Conservation (phyloP, 2,113 vertebrate genomes). For the Oxyura jamaicensis region DNA sequence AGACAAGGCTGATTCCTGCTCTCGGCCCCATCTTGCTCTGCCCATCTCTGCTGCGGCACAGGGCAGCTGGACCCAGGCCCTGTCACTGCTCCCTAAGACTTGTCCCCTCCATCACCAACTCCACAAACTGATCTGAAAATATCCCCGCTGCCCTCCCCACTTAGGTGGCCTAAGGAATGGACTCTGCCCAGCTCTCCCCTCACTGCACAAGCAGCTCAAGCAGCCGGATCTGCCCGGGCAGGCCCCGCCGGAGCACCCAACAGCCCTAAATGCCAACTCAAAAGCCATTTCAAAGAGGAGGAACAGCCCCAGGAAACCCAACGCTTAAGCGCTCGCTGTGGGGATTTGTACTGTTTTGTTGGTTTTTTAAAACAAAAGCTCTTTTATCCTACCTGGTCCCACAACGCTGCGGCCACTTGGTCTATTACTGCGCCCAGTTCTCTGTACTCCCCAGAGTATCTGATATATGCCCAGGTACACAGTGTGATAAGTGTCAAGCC, state of each 20-base stretch:
- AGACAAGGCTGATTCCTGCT: neutral
- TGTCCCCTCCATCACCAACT: neutral
- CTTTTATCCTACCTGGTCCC: constrained; percentile 92
- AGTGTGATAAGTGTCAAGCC: constrained; percentile 96
- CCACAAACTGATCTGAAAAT: neutral
- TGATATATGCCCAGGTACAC: constrained; percentile 99
- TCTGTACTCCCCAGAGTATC: constrained; percentile 97
- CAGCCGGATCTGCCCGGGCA: neutral
- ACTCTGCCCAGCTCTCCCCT: no score
- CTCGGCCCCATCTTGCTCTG: no score
- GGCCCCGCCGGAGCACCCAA: neutral
- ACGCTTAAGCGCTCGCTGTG: neutral
- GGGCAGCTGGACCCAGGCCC: neutral
- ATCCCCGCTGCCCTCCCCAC: neutral
- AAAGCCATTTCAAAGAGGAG: neutral
- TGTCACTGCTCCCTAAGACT: rapidly evolving
- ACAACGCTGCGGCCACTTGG: constrained; percentile 96
- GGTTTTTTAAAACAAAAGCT: neutral
- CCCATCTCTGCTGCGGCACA: neutral
- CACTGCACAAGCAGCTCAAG: neutral
- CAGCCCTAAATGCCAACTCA: neutral
- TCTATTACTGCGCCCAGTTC: constrained; percentile 98
- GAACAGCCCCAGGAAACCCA: neutral
- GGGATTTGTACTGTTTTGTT: rapidly evolving
- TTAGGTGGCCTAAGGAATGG: neutral